A percentile compares a stretch with the other conserved stretches of the same genome.
phyloP scores from a whole-genome alignment of 2,888 invertebrate species.

The Athripsodes cinereus region DNA sequence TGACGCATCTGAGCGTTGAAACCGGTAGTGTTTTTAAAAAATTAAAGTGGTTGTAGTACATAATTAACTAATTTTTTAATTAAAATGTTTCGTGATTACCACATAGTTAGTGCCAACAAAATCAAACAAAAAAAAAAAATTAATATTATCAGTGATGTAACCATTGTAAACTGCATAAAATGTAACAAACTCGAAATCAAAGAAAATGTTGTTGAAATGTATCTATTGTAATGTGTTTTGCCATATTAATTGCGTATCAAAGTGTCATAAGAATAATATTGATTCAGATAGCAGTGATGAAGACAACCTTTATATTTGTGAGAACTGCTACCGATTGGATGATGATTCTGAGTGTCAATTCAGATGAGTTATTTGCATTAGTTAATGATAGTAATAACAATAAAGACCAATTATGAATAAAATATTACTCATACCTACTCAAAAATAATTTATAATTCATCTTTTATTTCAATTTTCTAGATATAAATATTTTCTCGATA shows the following conservation, averaged over 20 bases:
- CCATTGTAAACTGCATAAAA: background rate
- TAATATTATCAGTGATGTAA: conserved; percentile 3
- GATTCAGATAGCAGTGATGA: conserved; percentile 6
- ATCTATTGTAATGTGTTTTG: background rate
- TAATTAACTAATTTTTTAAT: too few relatives aligned
- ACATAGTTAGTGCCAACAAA: too few relatives aligned
- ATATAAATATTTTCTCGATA: too few relatives aligned
- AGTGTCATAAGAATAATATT: background rate
- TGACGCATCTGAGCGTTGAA: too few relatives aligned
- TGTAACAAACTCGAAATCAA: conserved; percentile 2
- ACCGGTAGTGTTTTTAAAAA: too few relatives aligned
- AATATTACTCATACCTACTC: too few relatives aligned
- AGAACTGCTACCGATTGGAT: conserved; percentile 1
- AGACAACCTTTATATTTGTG: conserved; percentile 3
- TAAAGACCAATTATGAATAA: too few relatives aligned
- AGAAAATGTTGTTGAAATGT: conserved; percentile 1
- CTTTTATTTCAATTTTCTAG: too few relatives aligned
- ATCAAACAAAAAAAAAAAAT: background rate
- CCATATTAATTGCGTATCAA: conserved; percentile 1
- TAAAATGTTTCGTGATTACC: too few relatives aligned
- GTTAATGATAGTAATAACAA: background rate
- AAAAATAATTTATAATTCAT: too few relatives aligned
- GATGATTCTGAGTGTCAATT: conserved; percentile 4
- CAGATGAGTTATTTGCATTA: background rate
- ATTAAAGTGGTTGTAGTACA: background rate